Percentiles rank a stretch among this genome's conserved stretches.
Evolutionary conservation across 2,888 invertebrate species (phyloP).

Genomic region (Sylvicola cinctus): DNA sequence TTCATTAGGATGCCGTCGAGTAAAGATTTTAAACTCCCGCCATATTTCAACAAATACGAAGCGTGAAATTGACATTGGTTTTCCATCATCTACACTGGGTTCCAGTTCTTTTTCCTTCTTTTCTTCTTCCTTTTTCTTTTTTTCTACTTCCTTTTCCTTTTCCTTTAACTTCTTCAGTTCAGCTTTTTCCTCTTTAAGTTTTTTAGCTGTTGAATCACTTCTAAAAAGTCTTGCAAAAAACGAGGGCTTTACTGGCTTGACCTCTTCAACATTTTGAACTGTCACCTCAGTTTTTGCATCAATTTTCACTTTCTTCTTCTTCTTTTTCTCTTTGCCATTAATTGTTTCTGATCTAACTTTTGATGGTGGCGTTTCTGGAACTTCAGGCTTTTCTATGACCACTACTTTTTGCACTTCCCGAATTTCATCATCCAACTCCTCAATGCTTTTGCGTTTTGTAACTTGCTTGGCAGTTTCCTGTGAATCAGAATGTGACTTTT

Average conservation of each 20-base stretch:
- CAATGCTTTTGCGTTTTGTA: constrained; percentile 14
- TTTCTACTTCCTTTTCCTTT: constrained; percentile 17
- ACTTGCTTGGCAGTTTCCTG: constrained; percentile 11
- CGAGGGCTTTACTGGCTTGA: too few species aligned
- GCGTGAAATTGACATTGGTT: constrained; percentile 17
- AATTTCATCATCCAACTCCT: constrained; percentile 12
- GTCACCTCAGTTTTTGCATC: too few species aligned
- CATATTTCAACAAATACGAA: constrained; percentile 26
- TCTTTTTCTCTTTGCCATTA: too few species aligned
- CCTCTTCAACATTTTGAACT: too few species aligned
- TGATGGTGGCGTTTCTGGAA: constrained; percentile 2
- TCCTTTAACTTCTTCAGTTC: constrained; percentile 19
- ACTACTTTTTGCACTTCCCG: too few species aligned
- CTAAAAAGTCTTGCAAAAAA: background rate
- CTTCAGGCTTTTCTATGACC: constrained; percentile 15
- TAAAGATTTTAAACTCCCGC: constrained; percentile 36
- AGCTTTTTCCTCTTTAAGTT: constrained; percentile 9
- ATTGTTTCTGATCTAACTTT: too few species aligned
- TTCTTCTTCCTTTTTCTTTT: constrained; percentile 16
- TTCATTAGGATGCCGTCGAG: constrained; percentile 33
- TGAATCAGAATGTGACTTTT: too few species aligned
- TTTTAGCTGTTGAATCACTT: background rate
- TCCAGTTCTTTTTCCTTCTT: constrained; percentile 20
- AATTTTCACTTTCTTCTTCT: too few species aligned
- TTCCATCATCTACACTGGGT: constrained; percentile 5